Percentiles rank a stretch among this genome's conserved stretches.
Evolutionary conservation across 1,140 invertebrate species (phyloP).

Genomic region (Euwallacea fornicatus): DNA sequence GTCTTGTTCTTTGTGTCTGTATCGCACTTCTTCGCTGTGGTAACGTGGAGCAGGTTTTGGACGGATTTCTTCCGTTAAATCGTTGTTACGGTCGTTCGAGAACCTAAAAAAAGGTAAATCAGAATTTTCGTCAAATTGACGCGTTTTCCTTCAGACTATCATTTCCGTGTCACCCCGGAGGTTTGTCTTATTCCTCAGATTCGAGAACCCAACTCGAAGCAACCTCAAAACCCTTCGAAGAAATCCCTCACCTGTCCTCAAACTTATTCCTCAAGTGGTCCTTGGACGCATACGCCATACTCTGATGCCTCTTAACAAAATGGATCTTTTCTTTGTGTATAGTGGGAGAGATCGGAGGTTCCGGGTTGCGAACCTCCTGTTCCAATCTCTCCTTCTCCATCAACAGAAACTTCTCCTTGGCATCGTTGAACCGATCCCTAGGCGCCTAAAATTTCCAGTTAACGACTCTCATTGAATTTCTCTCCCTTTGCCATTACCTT

Average conservation of each 20-base stretch:
- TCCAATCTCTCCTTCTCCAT: constrained; percentile 71
- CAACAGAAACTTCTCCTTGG: constrained; percentile 79
- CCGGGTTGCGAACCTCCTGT: constrained; percentile 53
- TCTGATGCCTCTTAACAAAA: constrained; percentile 47
- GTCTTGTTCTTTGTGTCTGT: constrained; percentile 43
- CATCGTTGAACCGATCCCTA: constrained; percentile 77
- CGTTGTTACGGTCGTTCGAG: constrained; percentile 32
- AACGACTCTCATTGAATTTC: neutral
- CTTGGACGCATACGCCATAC: constrained; percentile 40
- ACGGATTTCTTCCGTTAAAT: constrained; percentile 26
- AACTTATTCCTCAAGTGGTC: constrained; percentile 34
- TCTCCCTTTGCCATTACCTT: constrained; percentile 36
- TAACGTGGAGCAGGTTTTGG: constrained; percentile 48
- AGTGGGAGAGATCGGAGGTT: constrained; percentile 45
- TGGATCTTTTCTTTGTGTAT: constrained; percentile 42
- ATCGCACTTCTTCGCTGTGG: constrained; percentile 43
- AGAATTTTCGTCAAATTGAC: too few species aligned
- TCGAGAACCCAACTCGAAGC: neutral
- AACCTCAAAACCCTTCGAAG: neutral
- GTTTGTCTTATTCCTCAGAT: too few species aligned
- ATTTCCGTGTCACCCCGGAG: too few species aligned
- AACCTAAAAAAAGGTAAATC: constrained; percentile 19
- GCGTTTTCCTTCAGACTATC: too few species aligned
- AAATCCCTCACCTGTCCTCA: constrained; percentile 35
- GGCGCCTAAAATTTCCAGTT: constrained; percentile 56